These are phyloP conservation scores for Stegana nigrithorax DNA, from an alignment of 2,888 invertebrate genomes.

Conservation along the genomic window DNA sequence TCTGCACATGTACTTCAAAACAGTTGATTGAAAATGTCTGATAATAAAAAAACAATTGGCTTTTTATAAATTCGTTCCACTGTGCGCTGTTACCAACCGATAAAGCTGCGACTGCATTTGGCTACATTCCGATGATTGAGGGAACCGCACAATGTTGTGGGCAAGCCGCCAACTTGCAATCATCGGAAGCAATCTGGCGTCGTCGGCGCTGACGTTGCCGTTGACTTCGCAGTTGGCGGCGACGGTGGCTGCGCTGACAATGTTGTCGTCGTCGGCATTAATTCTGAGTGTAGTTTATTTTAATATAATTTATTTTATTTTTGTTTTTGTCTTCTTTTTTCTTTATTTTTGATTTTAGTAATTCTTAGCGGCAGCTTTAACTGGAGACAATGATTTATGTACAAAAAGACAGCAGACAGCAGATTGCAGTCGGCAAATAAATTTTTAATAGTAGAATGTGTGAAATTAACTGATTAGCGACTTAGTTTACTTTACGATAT, in stretches of 20 bases:
- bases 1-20: too few relatives aligned
- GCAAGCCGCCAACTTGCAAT: slow-evolving; percentile 39
- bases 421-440: background rate
- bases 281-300: slow-evolving; percentile 31
- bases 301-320: slow-evolving; percentile 5
- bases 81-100: too few relatives aligned
- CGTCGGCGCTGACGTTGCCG: slow-evolving; percentile 18
- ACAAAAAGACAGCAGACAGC: background rate
- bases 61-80: too few relatives aligned
- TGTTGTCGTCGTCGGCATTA: too few relatives aligned
- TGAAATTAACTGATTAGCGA: slow-evolving; percentile 6
- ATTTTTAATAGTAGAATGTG: background rate
- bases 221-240: slow-evolving; percentile 20
- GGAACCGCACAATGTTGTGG: slow-evolving; percentile 41
- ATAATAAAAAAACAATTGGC: too few relatives aligned
- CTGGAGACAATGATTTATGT: background rate
- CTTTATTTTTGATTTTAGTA: background rate
- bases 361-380: background rate
- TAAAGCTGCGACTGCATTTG: too few relatives aligned
- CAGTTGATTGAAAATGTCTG: too few relatives aligned
- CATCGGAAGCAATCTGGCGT: slow-evolving; percentile 19
- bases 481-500: too few relatives aligned
- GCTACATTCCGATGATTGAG: too few relatives aligned
- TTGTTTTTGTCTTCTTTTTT: background rate
- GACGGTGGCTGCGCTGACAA: too few relatives aligned